Percentiles rank a stretch among this genome's conserved stretches.
These are phyloP conservation scores for Larimichthys polyactis DNA, from an alignment of 2,113 vertebrate species.

Conservation along the genomic window DNA sequence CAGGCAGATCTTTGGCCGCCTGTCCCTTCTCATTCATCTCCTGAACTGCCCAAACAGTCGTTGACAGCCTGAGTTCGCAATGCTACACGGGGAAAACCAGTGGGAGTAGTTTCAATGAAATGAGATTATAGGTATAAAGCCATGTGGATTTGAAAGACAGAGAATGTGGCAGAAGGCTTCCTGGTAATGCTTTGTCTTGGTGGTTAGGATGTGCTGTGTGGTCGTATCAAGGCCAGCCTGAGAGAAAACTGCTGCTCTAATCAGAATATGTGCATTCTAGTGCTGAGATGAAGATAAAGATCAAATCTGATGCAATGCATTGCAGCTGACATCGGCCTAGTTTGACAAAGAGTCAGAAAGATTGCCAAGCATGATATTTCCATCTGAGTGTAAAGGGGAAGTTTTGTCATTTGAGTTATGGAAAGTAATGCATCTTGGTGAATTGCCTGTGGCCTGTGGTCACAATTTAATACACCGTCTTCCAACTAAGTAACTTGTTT, in stretches of 20 bases:
- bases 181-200: conserved; percentile 7
- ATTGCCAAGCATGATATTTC: conserved; percentile 58
- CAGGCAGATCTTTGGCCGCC: conserved; percentile 43
- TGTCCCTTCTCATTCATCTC: conserved; percentile 21
- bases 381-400: conserved; percentile 41
- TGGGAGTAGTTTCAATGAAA: conserved; percentile 38
- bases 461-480: conserved; percentile 25
- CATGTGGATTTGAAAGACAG: conserved; percentile 30
- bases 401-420: conserved; percentile 51
- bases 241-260: conserved; percentile 49
- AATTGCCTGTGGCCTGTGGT: conserved; percentile 46
- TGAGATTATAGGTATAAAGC: conserved; percentile 41
- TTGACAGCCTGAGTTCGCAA: conserved; percentile 32
- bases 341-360: conserved; percentile 54
- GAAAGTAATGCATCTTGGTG: conserved; percentile 55
- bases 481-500: conserved; percentile 31
- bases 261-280: conserved; percentile 2
- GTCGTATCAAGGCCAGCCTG: conserved; percentile 38
- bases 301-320: conserved; percentile 40
- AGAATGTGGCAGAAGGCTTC: conserved; percentile 28
- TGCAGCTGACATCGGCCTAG: conserved; percentile 38
- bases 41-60: conserved; percentile 28
- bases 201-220: conserved; percentile 48
- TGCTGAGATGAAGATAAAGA: conserved; percentile 51
- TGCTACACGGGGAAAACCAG: conserved; percentile 24